Base-by-base conservation (phyloP, 1,140 invertebrate genomes). In the Drosophila pallidifrons region DNA sequence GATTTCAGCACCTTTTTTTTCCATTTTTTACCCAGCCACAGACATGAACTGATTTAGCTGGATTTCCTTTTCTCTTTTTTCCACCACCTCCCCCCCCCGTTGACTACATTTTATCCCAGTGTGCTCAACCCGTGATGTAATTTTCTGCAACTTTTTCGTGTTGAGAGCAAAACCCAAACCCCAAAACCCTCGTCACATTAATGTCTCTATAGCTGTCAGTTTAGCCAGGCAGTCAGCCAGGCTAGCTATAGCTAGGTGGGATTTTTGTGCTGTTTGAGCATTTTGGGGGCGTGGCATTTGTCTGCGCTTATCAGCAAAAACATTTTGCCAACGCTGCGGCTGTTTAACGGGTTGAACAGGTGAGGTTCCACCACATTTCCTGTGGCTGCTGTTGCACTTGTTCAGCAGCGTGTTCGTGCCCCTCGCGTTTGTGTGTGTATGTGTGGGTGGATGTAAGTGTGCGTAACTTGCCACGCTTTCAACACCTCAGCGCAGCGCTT, bases 121-220 rank as follows among this genome's bases (percentile, higher is more conserved):
- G 49, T 85, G 65, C 68, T 58, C 60, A 61, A 38, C 51, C 49
- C 79, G 49, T 81, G 66, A 71, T 81, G 81, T 79, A 85, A 90
- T 89, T 85, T 72, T 73, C 52, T 64, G 65, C 65, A 68, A 77
- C 58, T 77, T 77, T 73, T 77, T 67, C 55, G 52, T 73, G 70
- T 73, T 46, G 67, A 54, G 55, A 58, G 57, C 63, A 69, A 61
- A 68, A 3, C 55, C 20, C 55, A 57, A 75, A 69, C 73, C 79
- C 70, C 57, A 71, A 75, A 83, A 87, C 85, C 85, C 85, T 88
- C 85, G 85, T 88, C 85, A 88, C 85, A 88, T 88, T 88, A 88
- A 88, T 88, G 85, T 88, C 85, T 88, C 85, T 88, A 89, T 88
- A 89, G 85, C 85, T 88, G 83, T 88, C 83, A 88, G 80, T 78